These are phyloP conservation scores for Tricholaema leucomelas DNA, from an alignment of 2,113 vertebrate genomes.

Conservation along the genomic window DNA sequence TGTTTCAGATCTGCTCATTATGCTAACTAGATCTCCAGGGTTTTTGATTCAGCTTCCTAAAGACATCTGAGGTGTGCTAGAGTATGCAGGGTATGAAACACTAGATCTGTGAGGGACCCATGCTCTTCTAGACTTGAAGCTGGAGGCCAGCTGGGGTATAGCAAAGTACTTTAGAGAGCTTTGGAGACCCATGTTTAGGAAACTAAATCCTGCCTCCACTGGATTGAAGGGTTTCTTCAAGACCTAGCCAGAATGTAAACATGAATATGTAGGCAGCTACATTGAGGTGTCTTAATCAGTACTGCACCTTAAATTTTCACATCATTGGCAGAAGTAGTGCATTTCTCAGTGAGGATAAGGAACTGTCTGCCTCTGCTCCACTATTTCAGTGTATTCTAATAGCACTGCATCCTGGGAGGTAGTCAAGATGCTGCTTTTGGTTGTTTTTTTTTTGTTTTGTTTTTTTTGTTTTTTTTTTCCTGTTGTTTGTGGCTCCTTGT, in stretches of 20 bases:
- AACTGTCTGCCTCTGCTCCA: not conserved
- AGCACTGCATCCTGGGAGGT: not conserved
- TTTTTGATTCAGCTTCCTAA: not conserved
- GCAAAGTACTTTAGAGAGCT: not conserved
- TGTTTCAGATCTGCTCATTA: not conserved
- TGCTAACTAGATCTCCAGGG: not conserved
- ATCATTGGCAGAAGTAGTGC: not conserved
- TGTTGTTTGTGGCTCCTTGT: not conserved
- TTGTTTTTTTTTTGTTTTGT: not conserved
- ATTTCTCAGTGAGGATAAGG: not conserved
- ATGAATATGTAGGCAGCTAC: not conserved
- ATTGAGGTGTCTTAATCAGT: not conserved
- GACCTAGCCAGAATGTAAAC: not conserved
- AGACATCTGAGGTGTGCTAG: not conserved
- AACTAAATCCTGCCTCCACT: not conserved
- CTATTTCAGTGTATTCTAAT: not conserved
- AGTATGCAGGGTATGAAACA: not conserved
- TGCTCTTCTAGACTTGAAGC: not conserved
- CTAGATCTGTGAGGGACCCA: not conserved
- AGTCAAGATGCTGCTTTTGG: not conserved
- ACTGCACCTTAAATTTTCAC: not conserved
- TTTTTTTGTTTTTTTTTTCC: not conserved
- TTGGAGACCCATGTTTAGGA: not conserved
- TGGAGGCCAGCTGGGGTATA: not conserved
- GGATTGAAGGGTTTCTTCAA: not conserved